These are phyloP conservation scores for Berghia stephanieae DNA, from an alignment of 1,140 invertebrate species.

Conservation along the genomic window DNA sequence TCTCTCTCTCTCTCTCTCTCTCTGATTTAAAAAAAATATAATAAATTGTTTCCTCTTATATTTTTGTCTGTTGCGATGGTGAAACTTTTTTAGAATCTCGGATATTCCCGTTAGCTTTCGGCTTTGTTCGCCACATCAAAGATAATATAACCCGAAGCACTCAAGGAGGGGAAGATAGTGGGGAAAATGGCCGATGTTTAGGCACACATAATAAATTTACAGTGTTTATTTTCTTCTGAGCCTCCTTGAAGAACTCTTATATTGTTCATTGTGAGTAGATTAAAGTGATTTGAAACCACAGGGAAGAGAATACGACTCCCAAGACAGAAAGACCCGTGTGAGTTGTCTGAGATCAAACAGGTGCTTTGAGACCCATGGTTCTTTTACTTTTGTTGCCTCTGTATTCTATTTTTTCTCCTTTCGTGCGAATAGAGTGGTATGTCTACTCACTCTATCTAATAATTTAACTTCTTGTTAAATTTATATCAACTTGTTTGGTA, in stretches of 20 bases:
- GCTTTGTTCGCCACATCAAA: conserved; percentile 32
- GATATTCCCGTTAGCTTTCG: conserved; percentile 24
- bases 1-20: background rate
- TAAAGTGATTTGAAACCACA: conserved; percentile 3
- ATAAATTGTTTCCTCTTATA: background rate
- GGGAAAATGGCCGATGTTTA: conserved; percentile 26
- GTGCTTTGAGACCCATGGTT: too few species aligned
- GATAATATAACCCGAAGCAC: too few species aligned
- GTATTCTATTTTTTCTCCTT: too few species aligned
- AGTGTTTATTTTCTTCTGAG: background rate
- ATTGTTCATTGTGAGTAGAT: background rate
- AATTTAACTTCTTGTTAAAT: too few species aligned
- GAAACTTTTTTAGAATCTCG: too few species aligned
- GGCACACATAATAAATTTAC: background rate
- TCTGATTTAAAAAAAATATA: background rate
- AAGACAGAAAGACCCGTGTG: too few species aligned
- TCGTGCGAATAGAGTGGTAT: too few species aligned
- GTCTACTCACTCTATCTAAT: too few species aligned
- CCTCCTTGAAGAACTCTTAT: background rate
- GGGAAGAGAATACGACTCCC: too few species aligned
- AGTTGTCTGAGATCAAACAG: too few species aligned
- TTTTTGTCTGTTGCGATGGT: background rate
- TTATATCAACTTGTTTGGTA: too few species aligned
- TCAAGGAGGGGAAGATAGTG: conserved; percentile 22
- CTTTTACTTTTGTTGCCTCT: too few species aligned